Percentiles rank a stretch among this genome's conserved stretches.
These are phyloP conservation scores for Autographa gamma DNA, from an alignment of 2,888 invertebrate species.

Conservation along the genomic window DNA sequence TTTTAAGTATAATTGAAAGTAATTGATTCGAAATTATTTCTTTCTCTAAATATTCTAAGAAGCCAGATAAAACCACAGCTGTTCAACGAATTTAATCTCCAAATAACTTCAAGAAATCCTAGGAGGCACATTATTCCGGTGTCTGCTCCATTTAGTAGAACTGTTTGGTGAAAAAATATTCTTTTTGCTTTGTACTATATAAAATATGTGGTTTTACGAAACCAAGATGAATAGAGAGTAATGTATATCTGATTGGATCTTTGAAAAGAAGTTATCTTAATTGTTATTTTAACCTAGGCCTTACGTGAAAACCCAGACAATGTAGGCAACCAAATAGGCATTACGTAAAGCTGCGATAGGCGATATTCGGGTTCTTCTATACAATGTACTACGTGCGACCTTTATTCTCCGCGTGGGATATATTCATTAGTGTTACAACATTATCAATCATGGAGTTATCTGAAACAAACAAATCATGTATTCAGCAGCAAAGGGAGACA, in stretches of 20 bases:
- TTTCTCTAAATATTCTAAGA: conserved; percentile 16
- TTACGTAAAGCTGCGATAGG: neutral
- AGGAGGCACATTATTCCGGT: conserved; percentile 23
- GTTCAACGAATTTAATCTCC: conserved; percentile 20
- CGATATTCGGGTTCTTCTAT: neutral
- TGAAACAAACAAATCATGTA: neutral
- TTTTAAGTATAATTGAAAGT: conserved; percentile 14
- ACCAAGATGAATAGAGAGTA: conserved; percentile 11
- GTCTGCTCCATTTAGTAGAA: conserved; percentile 19
- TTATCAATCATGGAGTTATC: neutral
- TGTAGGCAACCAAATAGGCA: neutral
- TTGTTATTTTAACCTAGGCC: conserved; percentile 10
- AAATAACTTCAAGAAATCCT: conserved; percentile 27
- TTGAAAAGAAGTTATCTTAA: conserved; percentile 6
- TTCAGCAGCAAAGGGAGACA: neutral
- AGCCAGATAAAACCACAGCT: conserved; percentile 18
- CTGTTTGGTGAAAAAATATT: conserved; percentile 21
- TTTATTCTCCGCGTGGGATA: neutral
- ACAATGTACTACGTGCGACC: neutral
- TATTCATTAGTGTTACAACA: neutral
- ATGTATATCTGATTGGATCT: conserved; percentile 24
- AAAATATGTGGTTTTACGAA: conserved; percentile 15
- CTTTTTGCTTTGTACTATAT: conserved; percentile 6
- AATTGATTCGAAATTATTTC: conserved; percentile 8
- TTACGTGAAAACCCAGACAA: neutral